These are phyloP conservation scores for Drosophila colorata DNA, from an alignment of 2,888 invertebrate genomes.

Conservation along the genomic window DNA sequence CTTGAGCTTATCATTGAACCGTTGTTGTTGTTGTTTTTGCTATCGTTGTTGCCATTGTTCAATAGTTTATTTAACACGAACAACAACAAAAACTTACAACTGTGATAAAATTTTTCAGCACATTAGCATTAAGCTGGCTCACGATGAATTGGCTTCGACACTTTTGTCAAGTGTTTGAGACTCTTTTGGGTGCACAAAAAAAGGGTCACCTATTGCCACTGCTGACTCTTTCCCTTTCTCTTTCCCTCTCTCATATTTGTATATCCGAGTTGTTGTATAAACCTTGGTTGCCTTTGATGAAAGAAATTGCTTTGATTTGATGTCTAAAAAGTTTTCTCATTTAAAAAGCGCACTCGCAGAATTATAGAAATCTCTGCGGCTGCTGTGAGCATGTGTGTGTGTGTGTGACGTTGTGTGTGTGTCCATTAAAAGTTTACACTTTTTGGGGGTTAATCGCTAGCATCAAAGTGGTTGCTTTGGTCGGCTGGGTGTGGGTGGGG, in stretches of 20 bases:
- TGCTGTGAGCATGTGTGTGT: conserved; percentile 6
- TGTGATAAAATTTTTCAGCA: conserved; percentile 14
- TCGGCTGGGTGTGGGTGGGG: conserved; percentile 35
- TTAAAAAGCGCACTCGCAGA: conserved; percentile 42
- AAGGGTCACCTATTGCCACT: conserved; percentile 13
- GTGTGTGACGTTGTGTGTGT: conserved; percentile 24
- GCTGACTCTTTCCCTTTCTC: background rate
- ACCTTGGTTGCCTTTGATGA: conserved; percentile 42
- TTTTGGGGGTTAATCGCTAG: conserved; percentile 79
- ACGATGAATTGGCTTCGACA: conserved; percentile 13
- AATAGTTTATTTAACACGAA: conserved; percentile 27
- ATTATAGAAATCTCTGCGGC: conserved; percentile 53
- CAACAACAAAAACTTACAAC: background rate
- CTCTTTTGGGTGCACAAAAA: conserved; percentile 40
- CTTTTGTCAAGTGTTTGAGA: conserved; percentile 24
- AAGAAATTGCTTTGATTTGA: conserved; percentile 75
- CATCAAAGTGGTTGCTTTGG: conserved; percentile 63
- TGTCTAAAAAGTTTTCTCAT: conserved; percentile 72
- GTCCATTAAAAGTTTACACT: conserved; percentile 71
- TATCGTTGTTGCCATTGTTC: conserved; percentile 9
- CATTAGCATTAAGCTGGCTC: conserved; percentile 36
- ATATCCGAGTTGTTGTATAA: conserved; percentile 16
- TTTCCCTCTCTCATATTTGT: background rate
- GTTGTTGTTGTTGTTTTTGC: conserved; percentile 3
- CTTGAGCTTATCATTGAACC: conserved; percentile 44